Percentiles rank a stretch among this genome's conserved stretches.
Evolutionary conservation across 2,888 invertebrate genomes (phyloP).

Genomic region (Hemithea aestivaria): DNA sequence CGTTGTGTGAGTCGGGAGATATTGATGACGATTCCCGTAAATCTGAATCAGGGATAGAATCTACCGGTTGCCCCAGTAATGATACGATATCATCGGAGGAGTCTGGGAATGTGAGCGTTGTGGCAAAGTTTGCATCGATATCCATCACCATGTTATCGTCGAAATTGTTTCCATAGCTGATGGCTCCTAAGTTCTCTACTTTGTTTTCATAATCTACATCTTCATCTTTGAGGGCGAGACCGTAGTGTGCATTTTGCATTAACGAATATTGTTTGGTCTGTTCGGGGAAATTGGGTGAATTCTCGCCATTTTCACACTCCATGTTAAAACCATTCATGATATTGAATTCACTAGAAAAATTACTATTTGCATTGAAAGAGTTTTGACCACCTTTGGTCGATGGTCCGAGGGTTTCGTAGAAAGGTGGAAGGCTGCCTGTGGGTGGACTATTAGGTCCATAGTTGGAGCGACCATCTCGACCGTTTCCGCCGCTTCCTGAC

Average conservation of each 20-base stretch:
- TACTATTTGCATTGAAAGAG: constrained; percentile 83
- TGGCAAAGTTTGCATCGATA: constrained; percentile 90
- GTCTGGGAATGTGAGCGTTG: constrained; percentile 89
- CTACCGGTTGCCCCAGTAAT: constrained; percentile 86
- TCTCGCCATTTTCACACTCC: constrained; percentile 87
- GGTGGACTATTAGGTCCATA: constrained; percentile 94
- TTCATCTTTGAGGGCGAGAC: constrained; percentile 88
- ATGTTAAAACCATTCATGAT: constrained; percentile 85
- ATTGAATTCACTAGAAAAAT: constrained; percentile 83
- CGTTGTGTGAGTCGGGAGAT: constrained; percentile 83
- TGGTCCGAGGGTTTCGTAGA: constrained; percentile 87
- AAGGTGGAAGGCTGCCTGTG: constrained; percentile 92
- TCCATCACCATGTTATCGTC: constrained; percentile 92
- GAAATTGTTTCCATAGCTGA: constrained; percentile 81
- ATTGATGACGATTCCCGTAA: constrained; percentile 86
- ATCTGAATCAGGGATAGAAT: constrained; percentile 82
- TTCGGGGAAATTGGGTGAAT: constrained; percentile 68
- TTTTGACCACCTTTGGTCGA: constrained; percentile 86
- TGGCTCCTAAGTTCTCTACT: constrained; percentile 83
- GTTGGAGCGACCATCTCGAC: constrained; percentile 90
- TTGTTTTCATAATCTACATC: constrained; percentile 88
- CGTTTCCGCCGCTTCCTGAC: constrained; percentile 87
- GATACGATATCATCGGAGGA: constrained; percentile 88
- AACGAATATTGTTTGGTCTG: constrained; percentile 87
- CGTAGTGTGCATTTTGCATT: constrained; percentile 90